Evolutionary conservation across 2,888 invertebrate genomes (phyloP).

Genomic region (Mesorhabditis spiculigera): DNA sequence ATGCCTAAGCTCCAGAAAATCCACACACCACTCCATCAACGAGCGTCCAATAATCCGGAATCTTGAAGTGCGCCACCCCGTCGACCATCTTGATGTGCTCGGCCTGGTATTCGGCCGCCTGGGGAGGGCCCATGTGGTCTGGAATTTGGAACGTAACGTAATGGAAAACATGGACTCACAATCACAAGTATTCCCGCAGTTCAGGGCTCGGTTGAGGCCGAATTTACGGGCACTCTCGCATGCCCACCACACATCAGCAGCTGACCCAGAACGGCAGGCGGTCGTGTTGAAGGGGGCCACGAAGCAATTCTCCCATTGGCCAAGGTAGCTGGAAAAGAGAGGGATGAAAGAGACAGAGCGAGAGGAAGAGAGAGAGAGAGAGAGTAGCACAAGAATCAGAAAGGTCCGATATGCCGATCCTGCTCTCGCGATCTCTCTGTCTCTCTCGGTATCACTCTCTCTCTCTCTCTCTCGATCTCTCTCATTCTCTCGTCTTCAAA

Average conservation of each 20-base stretch:
- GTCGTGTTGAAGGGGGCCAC: neutral
- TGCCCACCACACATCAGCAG: slow-evolving; percentile 5
- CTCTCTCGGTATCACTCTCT: too few species aligned
- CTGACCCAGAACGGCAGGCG: neutral
- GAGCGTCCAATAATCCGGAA: neutral
- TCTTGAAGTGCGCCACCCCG: neutral
- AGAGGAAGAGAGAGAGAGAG: too few species aligned
- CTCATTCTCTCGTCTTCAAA: too few species aligned
- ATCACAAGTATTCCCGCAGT: neutral
- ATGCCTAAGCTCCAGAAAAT: too few species aligned
- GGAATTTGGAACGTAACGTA: neutral
- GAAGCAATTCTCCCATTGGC: neutral
- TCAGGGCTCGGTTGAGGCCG: neutral
- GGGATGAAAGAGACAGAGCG: neutral
- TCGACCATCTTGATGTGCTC: neutral
- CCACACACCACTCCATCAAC: slow-evolving; percentile 1
- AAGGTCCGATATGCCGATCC: too few species aligned
- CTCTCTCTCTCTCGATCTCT: too few species aligned
- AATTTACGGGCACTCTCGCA: neutral
- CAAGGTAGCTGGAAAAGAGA: neutral
- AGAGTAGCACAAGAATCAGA: too few species aligned
- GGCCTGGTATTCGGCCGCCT: neutral
- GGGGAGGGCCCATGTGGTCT: neutral
- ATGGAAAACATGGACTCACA: neutral
- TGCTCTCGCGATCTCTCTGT: too few species aligned